A percentile compares a stretch with the other conserved stretches of the same genome.
phyloP scores from a whole-genome alignment of 1,140 invertebrate genomes.

The Papilio glaucus region DNA sequence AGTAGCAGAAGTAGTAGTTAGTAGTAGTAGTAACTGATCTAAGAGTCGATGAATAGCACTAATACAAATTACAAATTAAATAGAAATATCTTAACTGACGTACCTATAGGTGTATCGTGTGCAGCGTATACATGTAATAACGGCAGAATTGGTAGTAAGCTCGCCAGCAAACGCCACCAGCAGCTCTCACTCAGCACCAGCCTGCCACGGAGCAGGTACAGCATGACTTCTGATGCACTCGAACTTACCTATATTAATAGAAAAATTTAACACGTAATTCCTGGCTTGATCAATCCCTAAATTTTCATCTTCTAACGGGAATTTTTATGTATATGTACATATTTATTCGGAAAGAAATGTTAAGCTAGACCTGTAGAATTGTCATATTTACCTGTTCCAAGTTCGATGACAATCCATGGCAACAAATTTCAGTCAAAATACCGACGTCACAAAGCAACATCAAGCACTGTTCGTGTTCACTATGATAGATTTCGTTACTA shows the following conservation, averaged over 20 bases:
- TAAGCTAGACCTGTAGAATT: no score
- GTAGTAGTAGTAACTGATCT: no score
- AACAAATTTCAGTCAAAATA: slow-evolving; percentile 86
- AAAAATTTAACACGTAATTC: slow-evolving; percentile 56
- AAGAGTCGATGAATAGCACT: no score
- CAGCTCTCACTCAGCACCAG: slow-evolving; percentile 84
- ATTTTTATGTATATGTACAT: no score
- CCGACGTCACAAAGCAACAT: slow-evolving; percentile 83
- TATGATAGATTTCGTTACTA: slow-evolving; percentile 59
- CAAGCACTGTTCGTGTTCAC: slow-evolving; percentile 66
- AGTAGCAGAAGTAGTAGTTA: no score
- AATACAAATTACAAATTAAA: no score
- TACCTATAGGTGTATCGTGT: slow-evolving; percentile 75
- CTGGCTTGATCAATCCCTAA: no score
- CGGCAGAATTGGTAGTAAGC: slow-evolving; percentile 84
- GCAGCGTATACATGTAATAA: slow-evolving; percentile 73
- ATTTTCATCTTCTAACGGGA: no score
- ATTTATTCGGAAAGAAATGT: no score
- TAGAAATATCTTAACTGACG: no score
- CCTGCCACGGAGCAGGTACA: slow-evolving; percentile 85
- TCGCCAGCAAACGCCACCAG: slow-evolving; percentile 85
- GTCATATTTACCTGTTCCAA: slow-evolving; percentile 57
- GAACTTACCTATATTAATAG: slow-evolving; percentile 70
- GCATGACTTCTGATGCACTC: slow-evolving; percentile 85
- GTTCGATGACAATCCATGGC: slow-evolving; percentile 83